phyloP scores from a whole-genome alignment of 2,113 vertebrate species.

The Philantomba maxwellii region DNA sequence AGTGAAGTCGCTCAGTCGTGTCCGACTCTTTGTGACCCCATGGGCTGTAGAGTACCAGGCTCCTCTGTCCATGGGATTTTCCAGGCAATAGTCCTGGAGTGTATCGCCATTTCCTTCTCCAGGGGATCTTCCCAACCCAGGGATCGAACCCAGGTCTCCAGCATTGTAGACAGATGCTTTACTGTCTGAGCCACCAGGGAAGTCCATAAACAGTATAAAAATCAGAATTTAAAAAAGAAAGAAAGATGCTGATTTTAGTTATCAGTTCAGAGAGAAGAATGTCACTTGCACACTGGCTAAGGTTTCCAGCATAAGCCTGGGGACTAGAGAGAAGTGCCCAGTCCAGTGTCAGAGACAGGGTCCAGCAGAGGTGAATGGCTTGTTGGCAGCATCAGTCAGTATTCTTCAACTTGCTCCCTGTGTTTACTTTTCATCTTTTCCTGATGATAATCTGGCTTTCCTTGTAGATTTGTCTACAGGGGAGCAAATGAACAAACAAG shows the following conservation, averaged over 20 bases:
- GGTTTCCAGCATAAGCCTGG: background rate
- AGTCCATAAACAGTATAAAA: background rate
- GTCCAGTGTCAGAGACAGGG: too few relatives aligned
- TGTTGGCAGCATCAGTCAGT: background rate
- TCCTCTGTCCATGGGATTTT: too few relatives aligned
- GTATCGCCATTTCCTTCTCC: too few relatives aligned
- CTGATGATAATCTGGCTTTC: background rate
- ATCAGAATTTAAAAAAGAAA: background rate
- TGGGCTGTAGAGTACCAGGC: too few relatives aligned
- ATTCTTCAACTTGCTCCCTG: too few relatives aligned
- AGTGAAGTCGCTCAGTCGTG: too few relatives aligned
- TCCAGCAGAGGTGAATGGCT: background rate
- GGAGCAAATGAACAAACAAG: background rate
- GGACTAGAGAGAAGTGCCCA: background rate
- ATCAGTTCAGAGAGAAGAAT: background rate
- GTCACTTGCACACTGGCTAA: background rate
- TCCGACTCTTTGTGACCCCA: too few relatives aligned
- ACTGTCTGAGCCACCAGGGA: too few relatives aligned
- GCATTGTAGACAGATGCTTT: too few relatives aligned
- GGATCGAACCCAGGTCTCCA: too few relatives aligned
- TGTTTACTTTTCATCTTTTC: background rate
- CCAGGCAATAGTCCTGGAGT: too few relatives aligned
- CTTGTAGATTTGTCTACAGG: background rate
- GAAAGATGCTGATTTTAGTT: background rate
- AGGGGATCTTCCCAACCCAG: too few relatives aligned